Conservation (phyloP, 1,140 invertebrate species). For the Habropoda laboriosa region DNA sequence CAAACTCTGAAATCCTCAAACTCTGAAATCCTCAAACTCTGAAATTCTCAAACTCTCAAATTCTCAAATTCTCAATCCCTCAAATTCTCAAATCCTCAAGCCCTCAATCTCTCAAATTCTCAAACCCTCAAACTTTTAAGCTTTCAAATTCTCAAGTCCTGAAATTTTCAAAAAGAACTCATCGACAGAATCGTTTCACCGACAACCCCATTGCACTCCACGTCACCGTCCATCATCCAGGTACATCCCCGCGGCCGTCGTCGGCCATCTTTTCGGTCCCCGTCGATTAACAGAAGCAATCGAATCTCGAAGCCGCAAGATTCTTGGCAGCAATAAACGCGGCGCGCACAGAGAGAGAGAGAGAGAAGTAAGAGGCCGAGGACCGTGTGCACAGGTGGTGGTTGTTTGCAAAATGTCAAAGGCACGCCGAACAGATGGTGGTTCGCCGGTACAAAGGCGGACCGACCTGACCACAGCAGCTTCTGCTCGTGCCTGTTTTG, state of each 20-base stretch:
- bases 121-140: too few relatives aligned
- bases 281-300: neutral
- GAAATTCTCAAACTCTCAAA: too few relatives aligned
- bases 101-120: too few relatives aligned
- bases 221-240: neutral
- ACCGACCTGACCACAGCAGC: slow-evolving; percentile 16
- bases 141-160: too few relatives aligned
- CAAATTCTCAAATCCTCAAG: too few relatives aligned
- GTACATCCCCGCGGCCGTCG: neutral
- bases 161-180: too few relatives aligned
- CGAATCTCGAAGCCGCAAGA: slow-evolving; percentile 1
- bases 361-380: too few relatives aligned
- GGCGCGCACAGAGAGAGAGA: neutral
- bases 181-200: neutral
- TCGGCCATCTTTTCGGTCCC: neutral
- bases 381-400: neutral
- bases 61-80: too few relatives aligned
- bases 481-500: slow-evolving; percentile 22
- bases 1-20: too few relatives aligned
- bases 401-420: slow-evolving; percentile 41
- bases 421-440: slow-evolving; percentile 32
- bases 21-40: too few relatives aligned
- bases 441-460: slow-evolving; percentile 21
- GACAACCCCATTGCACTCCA: neutral
- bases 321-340: slow-evolving; percentile 3